These are phyloP conservation scores for Asobara japonica DNA, from an alignment of 1,140 invertebrate genomes.

Conservation along the genomic window DNA sequence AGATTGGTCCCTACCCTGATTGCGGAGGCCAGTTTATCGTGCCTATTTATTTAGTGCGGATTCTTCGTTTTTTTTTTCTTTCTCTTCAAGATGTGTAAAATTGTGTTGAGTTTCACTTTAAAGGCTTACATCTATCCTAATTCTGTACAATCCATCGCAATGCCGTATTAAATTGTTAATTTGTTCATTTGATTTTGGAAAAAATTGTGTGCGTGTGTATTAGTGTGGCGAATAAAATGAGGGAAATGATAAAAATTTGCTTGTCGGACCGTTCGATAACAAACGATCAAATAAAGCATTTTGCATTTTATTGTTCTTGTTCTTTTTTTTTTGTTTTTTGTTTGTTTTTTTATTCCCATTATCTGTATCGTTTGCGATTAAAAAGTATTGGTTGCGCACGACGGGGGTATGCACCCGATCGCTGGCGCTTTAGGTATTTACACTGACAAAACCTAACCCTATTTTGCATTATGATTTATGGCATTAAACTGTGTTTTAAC, in stretches of 20 bases:
- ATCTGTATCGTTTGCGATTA: slow-evolving; percentile 60
- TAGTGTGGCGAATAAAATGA: slow-evolving; percentile 21
- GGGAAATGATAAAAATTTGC: slow-evolving; percentile 4
- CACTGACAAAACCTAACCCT: slow-evolving; percentile 65
- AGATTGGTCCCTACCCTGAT: slow-evolving; percentile 52
- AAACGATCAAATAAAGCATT: slow-evolving; percentile 13
- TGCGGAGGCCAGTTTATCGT: slow-evolving; percentile 46
- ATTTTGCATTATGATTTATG: slow-evolving; percentile 53
- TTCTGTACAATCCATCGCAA: slow-evolving; percentile 61
- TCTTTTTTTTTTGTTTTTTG: neutral
- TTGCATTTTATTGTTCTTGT: neutral
- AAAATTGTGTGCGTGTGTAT: slow-evolving; percentile 27
- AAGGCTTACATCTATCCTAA: slow-evolving; percentile 55
- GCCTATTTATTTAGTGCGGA: slow-evolving; percentile 39
- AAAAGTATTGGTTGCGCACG: slow-evolving; percentile 63
- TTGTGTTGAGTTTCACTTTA: slow-evolving; percentile 37
- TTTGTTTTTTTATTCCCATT: slow-evolving; percentile 45
- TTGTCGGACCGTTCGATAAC: slow-evolving; percentile 14
- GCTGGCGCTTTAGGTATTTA: slow-evolving; percentile 67
- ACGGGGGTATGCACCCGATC: slow-evolving; percentile 65
- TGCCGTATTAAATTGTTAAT: slow-evolving; percentile 45
- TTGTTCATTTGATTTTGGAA: slow-evolving; percentile 40
- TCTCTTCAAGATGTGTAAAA: slow-evolving; percentile 44
- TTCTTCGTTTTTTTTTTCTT: slow-evolving; percentile 24
- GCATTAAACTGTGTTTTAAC: slow-evolving; percentile 57